A percentile compares a stretch with the other conserved stretches of the same genome.
Evolutionary conservation across 2,888 invertebrate species (phyloP).

Genomic region (Aspidiotus rigidus): DNA sequence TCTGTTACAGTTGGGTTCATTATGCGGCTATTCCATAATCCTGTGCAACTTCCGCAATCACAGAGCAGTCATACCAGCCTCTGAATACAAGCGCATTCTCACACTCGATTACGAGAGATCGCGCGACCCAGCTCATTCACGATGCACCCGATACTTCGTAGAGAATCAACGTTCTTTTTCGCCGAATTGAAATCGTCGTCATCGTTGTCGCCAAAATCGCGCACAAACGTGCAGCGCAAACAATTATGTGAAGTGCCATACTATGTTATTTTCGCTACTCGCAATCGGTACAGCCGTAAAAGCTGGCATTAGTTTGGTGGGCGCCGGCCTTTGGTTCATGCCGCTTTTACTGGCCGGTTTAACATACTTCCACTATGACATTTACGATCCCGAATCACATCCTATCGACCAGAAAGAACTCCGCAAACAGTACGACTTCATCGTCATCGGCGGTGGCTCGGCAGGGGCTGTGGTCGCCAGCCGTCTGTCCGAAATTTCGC

Average conservation of each 20-base stretch:
- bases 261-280: conserved; percentile 40
- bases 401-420: conserved; percentile 60
- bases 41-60: no score
- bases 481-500: conserved; percentile 62
- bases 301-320: conserved; percentile 40
- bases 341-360: conserved; percentile 73
- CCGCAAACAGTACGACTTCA: conserved; percentile 69
- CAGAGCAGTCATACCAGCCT: no score
- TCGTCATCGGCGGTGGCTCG: conserved; percentile 76
- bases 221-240: conserved; percentile 15
- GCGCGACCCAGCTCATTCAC: conserved; percentile 8
- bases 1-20: no score
- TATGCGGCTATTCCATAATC: no score
- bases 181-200: conserved; percentile 16
- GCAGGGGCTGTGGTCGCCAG: conserved; percentile 83
- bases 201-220: conserved; percentile 12
- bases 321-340: conserved; percentile 65
- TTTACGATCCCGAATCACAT: conserved; percentile 68
- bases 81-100: neutral
- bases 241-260: conserved; percentile 34
- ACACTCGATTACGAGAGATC: conserved; percentile 4
- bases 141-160: conserved; percentile 16
- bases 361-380: conserved; percentile 69
- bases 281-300: conserved; percentile 40
- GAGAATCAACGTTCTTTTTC: conserved; percentile 4